Evolutionary conservation across 2,888 invertebrate genomes (phyloP), one percentile per base, ranked within the genome.

Genomic region (Lagria hirta): DNA sequence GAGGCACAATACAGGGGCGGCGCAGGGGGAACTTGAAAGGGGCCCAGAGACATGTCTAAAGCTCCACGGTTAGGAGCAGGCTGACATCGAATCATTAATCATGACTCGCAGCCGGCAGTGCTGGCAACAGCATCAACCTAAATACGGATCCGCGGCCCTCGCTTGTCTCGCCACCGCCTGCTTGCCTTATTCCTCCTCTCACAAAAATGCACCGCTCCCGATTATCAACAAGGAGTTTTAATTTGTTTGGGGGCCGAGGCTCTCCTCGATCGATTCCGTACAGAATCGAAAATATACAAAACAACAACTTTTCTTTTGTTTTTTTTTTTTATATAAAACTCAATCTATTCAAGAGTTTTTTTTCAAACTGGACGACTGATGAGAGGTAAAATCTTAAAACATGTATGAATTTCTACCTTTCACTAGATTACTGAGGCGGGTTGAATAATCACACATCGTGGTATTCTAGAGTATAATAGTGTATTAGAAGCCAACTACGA

Each of bases 11-110:
- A 61, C 66, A 64, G 64, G 60, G 63, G 54, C 65, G 61, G 60
- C 57, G 58, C 61, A 58, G 60, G 61, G 61, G 58, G 58, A 52
- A 56, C 55, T 54, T 54, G 60, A 62, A 64, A 65, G 61, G 63
- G 65, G 64, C 65, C 64, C 66, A 65, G 67, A 69, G 69, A 68
- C 69, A 69, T 66, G 69, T 69, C 68, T 68, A 70, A 70, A 69
- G 68, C 69, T 70, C 69, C 59, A 68, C 68, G 66, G 68, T 68
- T 68, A 68, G 70, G 66, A 70, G 62, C 67, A 65, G 62, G 63
- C 65, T 70, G 70, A 70, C 71, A 59, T 55, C 57, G 56, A 52
- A 72, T 71, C 72, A 72, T 72, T 72, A 71, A 72, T 71, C 71
- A 71, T 66, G 62, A 57, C 65, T 65, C 69, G 65, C 70, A 70